Conservation (phyloP, 2,113 vertebrate species). For the Syngnathoides biaculeatus region DNA sequence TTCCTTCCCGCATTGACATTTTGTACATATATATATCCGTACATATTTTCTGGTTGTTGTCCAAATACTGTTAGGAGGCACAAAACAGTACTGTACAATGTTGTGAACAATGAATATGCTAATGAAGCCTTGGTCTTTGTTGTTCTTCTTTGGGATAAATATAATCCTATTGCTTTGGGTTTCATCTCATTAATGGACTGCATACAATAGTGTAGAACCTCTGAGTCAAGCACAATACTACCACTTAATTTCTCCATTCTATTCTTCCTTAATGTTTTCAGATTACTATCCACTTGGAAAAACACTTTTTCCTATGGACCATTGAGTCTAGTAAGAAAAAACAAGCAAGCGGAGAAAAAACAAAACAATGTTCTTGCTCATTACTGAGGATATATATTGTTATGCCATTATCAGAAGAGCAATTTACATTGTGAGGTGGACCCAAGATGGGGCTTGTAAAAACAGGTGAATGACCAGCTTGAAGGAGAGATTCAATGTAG, state of each 20-base stretch:
- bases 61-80: not conserved
- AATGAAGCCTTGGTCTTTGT: not conserved
- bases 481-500: constrained; percentile 49
- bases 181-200: constrained; percentile 4
- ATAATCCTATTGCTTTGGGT: not conserved
- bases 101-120: constrained; percentile 1
- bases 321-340: constrained; percentile 16
- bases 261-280: not conserved
- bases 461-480: constrained; percentile 53
- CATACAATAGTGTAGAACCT: not conserved
- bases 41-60: not conserved
- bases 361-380: constrained; percentile 11
- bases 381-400: constrained; percentile 15
- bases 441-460: constrained; percentile 52
- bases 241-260: not conserved
- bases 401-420: constrained; percentile 10
- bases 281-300: constrained; percentile 7
- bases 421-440: constrained; percentile 13
- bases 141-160: not conserved
- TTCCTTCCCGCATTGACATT: not conserved
- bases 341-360: constrained; percentile 9
- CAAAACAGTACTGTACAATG: not conserved
- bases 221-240: not conserved
- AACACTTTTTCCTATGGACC: not conserved
- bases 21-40: not conserved